A percentile compares a stretch with the other conserved stretches of the same genome.
These are phyloP conservation scores for Talpa occidentalis DNA, from an alignment of 2,113 vertebrate species.

Conservation along the genomic window DNA sequence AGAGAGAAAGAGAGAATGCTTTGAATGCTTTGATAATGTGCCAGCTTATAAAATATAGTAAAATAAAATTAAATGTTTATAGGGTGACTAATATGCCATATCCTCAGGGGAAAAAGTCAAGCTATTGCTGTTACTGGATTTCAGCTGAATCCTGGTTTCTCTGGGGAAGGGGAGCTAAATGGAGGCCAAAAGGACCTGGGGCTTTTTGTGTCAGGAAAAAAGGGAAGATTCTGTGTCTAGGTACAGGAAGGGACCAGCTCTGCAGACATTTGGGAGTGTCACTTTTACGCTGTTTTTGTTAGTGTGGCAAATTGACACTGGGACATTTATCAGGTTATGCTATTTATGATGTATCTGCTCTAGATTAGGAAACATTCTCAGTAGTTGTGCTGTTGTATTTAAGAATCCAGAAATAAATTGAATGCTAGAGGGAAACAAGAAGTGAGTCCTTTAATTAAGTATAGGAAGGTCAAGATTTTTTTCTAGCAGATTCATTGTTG, in stretches of 20 bases:
- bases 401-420: slow-evolving; percentile 16
- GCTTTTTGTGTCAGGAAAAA: slow-evolving; percentile 11
- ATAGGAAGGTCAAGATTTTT: not conserved
- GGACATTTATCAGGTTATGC: not conserved
- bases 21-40: slow-evolving; percentile 37
- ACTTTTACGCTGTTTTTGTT: not conserved
- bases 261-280: not conserved
- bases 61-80: slow-evolving; percentile 72
- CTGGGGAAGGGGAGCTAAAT: not conserved
- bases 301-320: not conserved
- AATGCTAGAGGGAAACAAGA: not conserved
- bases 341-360: no score
- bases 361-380: not conserved
- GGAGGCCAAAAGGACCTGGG: not conserved
- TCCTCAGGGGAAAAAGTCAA: slow-evolving; percentile 28
- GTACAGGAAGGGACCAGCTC: not conserved
- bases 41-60: slow-evolving; percentile 64
- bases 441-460: slow-evolving; percentile 9
- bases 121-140: not conserved
- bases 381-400: not conserved
- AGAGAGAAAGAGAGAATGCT: not conserved
- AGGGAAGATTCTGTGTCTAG: not conserved
- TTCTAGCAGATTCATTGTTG: not conserved
- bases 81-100: slow-evolving; percentile 42
- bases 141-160: slow-evolving; percentile 3